phyloP scores from a whole-genome alignment of 2,888 invertebrate species.

The Corbicula japonica region DNA sequence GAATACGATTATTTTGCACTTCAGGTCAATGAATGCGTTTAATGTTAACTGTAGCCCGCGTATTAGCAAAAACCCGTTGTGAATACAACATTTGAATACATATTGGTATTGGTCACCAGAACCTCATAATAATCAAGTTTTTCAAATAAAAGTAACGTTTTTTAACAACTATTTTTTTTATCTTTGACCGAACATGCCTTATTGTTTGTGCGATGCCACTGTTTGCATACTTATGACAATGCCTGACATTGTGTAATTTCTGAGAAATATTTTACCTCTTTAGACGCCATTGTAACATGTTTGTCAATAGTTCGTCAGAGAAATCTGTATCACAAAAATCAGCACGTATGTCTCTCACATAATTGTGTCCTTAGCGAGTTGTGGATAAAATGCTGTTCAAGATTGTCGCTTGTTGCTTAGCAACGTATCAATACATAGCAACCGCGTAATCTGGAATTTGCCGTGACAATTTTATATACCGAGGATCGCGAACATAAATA shows the following conservation, averaged over 20 bases:
- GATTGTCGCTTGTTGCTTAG: conserved; percentile 56
- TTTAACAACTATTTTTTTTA: no score
- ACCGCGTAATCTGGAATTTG: conserved; percentile 11
- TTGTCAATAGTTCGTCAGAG: conserved; percentile 12
- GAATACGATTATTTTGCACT: no score
- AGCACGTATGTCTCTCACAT: conserved; percentile 14
- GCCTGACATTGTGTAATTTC: neutral
- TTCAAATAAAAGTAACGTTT: no score
- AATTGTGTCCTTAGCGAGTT: neutral
- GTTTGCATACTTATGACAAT: conserved; percentile 5
- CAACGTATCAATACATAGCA: conserved; percentile 51
- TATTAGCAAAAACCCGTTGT: no score
- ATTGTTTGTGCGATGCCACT: neutral
- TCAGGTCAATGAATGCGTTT: no score
- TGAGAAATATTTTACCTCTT: neutral
- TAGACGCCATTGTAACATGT: conserved; percentile 9
- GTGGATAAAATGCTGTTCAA: conserved; percentile 26
- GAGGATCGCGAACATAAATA: no score
- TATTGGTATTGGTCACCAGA: no score
- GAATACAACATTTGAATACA: no score
- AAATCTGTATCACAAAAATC: neutral
- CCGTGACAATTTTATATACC: no score
- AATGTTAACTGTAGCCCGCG: no score
- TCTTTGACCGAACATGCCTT: no score
- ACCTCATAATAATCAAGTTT: no score